Percentiles rank a stretch among this genome's conserved stretches.
These are phyloP conservation scores for Brachyopa scutellaris DNA, from an alignment of 2,888 invertebrate species.

Conservation along the genomic window DNA sequence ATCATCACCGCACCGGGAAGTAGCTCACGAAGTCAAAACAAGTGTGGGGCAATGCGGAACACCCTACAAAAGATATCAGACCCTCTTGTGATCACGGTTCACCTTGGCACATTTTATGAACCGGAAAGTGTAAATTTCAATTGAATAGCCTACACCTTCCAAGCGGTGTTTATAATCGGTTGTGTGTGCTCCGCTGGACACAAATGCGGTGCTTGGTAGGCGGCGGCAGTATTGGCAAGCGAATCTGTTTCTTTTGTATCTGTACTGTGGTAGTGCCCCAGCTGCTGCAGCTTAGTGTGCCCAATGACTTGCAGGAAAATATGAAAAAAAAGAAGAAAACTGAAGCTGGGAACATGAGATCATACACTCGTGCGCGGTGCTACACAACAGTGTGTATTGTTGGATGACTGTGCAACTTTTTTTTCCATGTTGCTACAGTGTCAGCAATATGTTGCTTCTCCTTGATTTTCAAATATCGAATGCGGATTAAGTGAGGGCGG, in stretches of 20 bases:
- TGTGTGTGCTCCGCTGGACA: constrained; percentile 18
- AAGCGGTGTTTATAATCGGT: constrained; percentile 1
- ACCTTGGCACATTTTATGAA: constrained; percentile 73
- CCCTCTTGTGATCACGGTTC: constrained; percentile 62
- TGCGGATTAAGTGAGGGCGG: constrained; percentile 18
- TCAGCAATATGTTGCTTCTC: constrained; percentile 68
- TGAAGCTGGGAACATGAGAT: constrained; percentile 63
- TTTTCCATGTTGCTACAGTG: constrained; percentile 48
- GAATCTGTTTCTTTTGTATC: constrained; percentile 42
- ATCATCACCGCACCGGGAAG: constrained; percentile 68
- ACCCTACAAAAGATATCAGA: constrained; percentile 56
- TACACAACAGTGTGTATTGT: constrained; percentile 15
- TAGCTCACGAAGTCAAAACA: constrained; percentile 65
- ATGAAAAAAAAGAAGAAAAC: constrained; percentile 15
- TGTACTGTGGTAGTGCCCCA: constrained; percentile 10
- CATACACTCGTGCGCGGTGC: constrained; percentile 59
- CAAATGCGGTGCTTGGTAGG: constrained; percentile 42
- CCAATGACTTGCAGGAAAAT: constrained; percentile 56
- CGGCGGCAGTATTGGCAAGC: constrained; percentile 22
- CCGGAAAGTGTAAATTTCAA: constrained; percentile 73
- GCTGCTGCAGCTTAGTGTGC: constrained; percentile 57
- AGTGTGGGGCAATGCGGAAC: constrained; percentile 58
- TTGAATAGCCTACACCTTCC: constrained; percentile 56
- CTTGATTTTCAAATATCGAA: constrained; percentile 62
- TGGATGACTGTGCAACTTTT: constrained; percentile 50